Conservation (phyloP, 2,113 vertebrate genomes). For the Sceloporus tristichus region DNA sequence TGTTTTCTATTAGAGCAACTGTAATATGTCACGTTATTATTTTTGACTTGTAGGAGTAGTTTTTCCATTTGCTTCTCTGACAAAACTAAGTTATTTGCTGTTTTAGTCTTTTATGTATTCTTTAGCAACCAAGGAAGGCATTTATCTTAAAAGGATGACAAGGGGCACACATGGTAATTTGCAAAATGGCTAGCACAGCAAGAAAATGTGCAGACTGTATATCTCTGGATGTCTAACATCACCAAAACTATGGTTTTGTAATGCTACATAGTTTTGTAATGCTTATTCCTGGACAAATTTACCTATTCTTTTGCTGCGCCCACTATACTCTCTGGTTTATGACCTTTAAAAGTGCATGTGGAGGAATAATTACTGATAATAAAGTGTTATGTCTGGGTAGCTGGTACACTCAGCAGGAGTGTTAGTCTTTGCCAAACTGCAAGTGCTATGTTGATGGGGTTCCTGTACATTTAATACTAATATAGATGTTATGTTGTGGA, state of each 20-base stretch:
- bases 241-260: not conserved
- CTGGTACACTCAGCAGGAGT: not conserved
- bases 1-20: conserved; percentile 30
- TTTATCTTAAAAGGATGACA: conserved; percentile 41
- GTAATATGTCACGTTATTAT: conserved; percentile 37
- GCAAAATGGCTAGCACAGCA: conserved; percentile 32
- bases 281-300: conserved; percentile 2
- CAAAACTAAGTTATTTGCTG: conserved; percentile 23
- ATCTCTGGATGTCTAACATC: conserved; percentile 31
- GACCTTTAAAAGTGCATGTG: not conserved
- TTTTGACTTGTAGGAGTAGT: conserved; percentile 27
- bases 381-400: not conserved
- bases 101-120: conserved; percentile 28
- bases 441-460: not conserved
- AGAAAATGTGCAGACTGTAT: conserved; percentile 21
- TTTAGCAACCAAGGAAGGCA: conserved; percentile 16
- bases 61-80: conserved; percentile 22
- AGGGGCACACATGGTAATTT: conserved; percentile 23
- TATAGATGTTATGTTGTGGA: not conserved
- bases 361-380: not conserved
- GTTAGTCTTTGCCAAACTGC: not conserved
- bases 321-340: not conserved
- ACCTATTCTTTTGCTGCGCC: not conserved
- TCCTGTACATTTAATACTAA: not conserved
- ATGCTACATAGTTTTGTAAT: not conserved